These are phyloP conservation scores for Augochlora pura DNA, from an alignment of 1,140 invertebrate genomes.

Conservation along the genomic window DNA sequence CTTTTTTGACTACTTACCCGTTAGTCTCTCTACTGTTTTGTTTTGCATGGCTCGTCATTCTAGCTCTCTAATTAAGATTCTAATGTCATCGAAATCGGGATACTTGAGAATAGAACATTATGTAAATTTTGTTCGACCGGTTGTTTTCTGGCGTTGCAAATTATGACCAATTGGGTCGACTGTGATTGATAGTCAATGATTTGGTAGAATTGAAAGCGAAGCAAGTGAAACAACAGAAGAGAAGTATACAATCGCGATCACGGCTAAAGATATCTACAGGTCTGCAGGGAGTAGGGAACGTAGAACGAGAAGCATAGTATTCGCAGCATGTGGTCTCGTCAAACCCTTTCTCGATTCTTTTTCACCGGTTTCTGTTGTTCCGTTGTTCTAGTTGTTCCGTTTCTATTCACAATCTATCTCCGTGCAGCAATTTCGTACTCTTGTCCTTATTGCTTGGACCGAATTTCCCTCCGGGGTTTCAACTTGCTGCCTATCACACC, in stretches of 20 bases:
- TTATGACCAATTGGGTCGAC: not conserved
- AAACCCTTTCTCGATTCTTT: constrained; percentile 49
- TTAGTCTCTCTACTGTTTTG: too few species aligned
- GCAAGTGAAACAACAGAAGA: not conserved
- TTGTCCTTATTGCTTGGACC: constrained; percentile 42
- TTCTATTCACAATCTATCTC: constrained; percentile 31
- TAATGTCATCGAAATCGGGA: too few species aligned
- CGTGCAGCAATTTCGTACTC: constrained; percentile 37
- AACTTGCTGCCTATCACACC: constrained; percentile 49
- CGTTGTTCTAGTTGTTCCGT: constrained; percentile 18
- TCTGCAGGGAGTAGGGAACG: not conserved
- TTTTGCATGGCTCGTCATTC: too few species aligned
- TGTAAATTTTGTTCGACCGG: too few species aligned
- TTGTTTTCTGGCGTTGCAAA: too few species aligned
- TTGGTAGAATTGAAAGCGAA: not conserved
- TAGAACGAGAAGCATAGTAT: constrained; percentile 58
- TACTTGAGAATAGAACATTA: too few species aligned
- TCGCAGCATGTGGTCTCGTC: constrained; percentile 72
- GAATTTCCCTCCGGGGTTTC: constrained; percentile 33
- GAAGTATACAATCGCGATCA: not conserved
- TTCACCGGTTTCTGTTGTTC: constrained; percentile 18
- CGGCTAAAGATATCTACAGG: constrained; percentile 16
- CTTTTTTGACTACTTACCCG: too few species aligned
- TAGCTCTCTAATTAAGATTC: too few species aligned
- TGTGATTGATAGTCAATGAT: too few species aligned